Percentiles rank a stretch among this genome's conserved stretches.
Evolutionary conservation across 1,140 invertebrate species (phyloP).

Genomic region (Hyles vespertilio): DNA sequence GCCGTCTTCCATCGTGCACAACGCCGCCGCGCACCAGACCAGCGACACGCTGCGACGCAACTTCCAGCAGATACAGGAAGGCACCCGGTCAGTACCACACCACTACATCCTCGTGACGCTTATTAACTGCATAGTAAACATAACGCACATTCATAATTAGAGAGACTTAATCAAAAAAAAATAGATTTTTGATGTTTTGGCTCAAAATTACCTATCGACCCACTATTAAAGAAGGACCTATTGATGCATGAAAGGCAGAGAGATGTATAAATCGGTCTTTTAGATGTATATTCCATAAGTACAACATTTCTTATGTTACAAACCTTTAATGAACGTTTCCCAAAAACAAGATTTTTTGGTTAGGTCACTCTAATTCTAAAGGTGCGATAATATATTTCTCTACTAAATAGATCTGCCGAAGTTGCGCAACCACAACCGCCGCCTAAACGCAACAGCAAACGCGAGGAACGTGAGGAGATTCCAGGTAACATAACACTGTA

Average conservation of each 20-base stretch:
- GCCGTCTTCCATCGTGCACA: constrained; percentile 90
- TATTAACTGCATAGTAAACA: constrained; percentile 7
- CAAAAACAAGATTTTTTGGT: too few relatives aligned
- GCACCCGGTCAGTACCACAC: constrained; percentile 74
- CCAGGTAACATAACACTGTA: constrained; percentile 45
- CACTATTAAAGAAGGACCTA: too few relatives aligned
- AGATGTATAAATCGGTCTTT: too few relatives aligned
- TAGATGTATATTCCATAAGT: too few relatives aligned
- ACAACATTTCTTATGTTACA: too few relatives aligned
- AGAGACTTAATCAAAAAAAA: too few relatives aligned
- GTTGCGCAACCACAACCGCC: constrained; percentile 74
- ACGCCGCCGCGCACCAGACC: constrained; percentile 82
- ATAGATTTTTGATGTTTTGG: too few relatives aligned
- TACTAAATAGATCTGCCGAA: constrained; percentile 58
- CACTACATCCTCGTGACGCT: constrained; percentile 1
- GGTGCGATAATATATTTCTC: neutral
- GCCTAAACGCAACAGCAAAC: constrained; percentile 76
- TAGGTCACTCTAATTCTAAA: too few relatives aligned
- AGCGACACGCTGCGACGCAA: constrained; percentile 95
- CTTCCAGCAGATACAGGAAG: constrained; percentile 98
- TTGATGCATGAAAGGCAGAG: too few relatives aligned
- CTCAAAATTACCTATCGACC: too few relatives aligned
- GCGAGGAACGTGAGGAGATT: constrained; percentile 73
- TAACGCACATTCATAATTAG: too few relatives aligned
- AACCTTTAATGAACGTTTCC: too few relatives aligned